Percentiles rank a stretch among this genome's conserved stretches.
These are phyloP conservation scores for Tipula lateralis DNA, from an alignment of 2,888 invertebrate species.

Conservation along the genomic window DNA sequence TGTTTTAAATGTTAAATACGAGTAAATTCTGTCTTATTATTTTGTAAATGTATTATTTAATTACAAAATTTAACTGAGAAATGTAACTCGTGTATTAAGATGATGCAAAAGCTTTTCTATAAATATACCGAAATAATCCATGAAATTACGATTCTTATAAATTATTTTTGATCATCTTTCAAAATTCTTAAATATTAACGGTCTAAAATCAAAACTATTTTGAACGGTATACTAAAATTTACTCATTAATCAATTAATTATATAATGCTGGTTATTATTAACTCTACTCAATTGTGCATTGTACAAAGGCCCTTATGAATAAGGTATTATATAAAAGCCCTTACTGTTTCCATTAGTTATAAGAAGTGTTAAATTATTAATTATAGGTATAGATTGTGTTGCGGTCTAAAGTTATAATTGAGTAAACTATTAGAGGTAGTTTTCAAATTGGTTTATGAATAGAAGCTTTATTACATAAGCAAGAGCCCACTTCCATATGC, in stretches of 20 bases:
- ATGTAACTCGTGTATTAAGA: background rate
- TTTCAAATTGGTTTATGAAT: no score
- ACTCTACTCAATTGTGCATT: background rate
- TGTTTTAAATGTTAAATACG: conserved; percentile 27
- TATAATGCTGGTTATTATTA: background rate
- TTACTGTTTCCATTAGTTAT: background rate
- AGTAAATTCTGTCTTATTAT: background rate
- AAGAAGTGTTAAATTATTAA: background rate
- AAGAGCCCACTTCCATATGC: no score
- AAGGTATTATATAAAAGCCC: background rate
- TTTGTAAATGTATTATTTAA: background rate
- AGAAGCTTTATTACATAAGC: no score
- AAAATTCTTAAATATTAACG: background rate
- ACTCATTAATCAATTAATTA: background rate
- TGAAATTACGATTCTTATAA: background rate
- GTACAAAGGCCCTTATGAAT: background rate
- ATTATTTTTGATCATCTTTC: background rate
- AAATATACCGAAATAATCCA: background rate
- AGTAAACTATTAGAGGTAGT: no score
- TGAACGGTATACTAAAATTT: background rate
- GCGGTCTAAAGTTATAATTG: no score
- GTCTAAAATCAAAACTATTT: background rate
- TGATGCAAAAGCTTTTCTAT: background rate
- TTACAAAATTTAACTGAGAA: background rate
- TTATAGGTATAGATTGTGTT: background rate